These are phyloP conservation scores for Scolopax mira DNA, from an alignment of 2,113 vertebrate genomes.

Conservation along the genomic window DNA sequence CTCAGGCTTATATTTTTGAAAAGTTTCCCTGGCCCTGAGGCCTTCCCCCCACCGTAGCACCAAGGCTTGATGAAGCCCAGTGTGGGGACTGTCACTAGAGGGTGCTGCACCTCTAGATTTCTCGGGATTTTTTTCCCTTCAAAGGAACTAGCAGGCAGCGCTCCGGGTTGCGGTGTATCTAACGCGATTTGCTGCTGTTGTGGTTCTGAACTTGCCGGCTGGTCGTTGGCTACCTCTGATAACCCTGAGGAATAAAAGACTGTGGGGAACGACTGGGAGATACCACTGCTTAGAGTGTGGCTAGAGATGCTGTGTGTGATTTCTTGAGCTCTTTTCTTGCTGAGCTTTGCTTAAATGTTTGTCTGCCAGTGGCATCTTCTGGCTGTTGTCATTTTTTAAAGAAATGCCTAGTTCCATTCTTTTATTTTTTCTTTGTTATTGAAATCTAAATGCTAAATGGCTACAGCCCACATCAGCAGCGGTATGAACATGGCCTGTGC, in stretches of 20 bases:
- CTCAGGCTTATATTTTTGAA: accelerated
- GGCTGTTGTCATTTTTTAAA: too few relatives aligned
- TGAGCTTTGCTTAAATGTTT: not conserved
- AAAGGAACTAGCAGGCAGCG: accelerated
- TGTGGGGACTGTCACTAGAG: constrained; percentile 16
- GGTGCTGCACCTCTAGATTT: not conserved
- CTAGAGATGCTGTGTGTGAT: not conserved
- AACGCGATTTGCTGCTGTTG: accelerated
- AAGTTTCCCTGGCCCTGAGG: not conserved
- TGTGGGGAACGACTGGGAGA: not conserved
- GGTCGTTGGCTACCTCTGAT: not conserved
- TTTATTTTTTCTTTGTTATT: not conserved
- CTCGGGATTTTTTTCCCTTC: too few relatives aligned
- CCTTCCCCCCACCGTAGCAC: accelerated
- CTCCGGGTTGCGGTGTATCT: accelerated
- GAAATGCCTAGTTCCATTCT: not conserved
- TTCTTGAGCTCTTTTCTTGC: not conserved
- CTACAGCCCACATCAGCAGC: not conserved
- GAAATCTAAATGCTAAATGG: not conserved
- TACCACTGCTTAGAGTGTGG: not conserved
- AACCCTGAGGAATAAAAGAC: not conserved
- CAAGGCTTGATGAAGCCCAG: accelerated
- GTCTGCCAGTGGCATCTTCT: not conserved
- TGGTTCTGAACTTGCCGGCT: not conserved
- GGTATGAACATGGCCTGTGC: not conserved